Base-by-base conservation (phyloP, 2,797 vertebrate species). In the Brachyalestes nurse region DNA sequence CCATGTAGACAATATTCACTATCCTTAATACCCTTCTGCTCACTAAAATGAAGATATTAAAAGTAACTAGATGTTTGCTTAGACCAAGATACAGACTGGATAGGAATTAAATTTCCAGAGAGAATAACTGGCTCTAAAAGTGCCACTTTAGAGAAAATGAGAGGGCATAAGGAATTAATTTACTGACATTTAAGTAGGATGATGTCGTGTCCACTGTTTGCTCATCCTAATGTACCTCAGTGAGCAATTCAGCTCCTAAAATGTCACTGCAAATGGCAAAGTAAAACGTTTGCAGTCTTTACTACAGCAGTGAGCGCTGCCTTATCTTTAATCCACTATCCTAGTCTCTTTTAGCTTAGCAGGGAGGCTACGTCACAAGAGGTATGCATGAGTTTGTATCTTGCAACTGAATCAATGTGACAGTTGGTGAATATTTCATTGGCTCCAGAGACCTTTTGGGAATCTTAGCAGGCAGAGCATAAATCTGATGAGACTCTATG, bases 371-470 rank as follows among this genome's bases (percentile, higher is more conserved):
- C 81, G 75, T 87, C 66, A 67, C 74, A 79, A 69, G 40, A 61
- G 88, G 80, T 82, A 86, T 25, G 88, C 89, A 87, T 86, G 86
- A 78, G 77, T 88, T 89, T 89, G 79, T 75, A 58, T 45, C 83
- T 90, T 86, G 89, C 83, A 86, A 49, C 82, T 89, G 91, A 93
- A 84, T 84, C 83, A 77, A 89, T 87, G 89, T 90, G 93, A 93
- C 92, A 93, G 89, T 88, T 89, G 87, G 91, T 94, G 86, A 92
- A 93, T 94, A 92, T 93, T 95, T 94, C 83, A 95, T 86, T 81
- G 83, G 86, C 88, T 89, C 87, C 88, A 85, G 85, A 88, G 83
- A 80, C 85, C 87, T 25, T 49, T 71, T 73, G 83, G 85, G 69
- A 84, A 86, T 70, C 75, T 77, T 72, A 45, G 62, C 86, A 85